phyloP scores from a whole-genome alignment of 1,140 invertebrate genomes.

The Drosophila busckii region DNA sequence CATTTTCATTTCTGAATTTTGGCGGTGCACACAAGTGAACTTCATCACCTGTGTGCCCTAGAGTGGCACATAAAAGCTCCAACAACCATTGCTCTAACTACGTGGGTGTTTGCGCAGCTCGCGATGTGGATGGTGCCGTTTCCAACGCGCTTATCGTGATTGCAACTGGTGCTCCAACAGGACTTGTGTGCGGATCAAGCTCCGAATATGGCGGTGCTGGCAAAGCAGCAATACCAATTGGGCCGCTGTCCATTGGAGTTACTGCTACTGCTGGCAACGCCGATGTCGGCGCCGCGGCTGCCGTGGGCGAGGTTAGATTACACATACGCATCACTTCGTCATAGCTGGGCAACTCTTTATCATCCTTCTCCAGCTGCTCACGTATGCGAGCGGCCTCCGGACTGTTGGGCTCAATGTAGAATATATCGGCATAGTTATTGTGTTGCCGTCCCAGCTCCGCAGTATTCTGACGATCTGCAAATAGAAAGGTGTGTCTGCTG shows the following conservation, averaged over 20 bases:
- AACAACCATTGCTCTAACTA: slow-evolving; percentile 8
- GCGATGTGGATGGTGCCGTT: slow-evolving; percentile 54
- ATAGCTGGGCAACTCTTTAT: slow-evolving; percentile 72
- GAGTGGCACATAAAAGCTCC: slow-evolving; percentile 52
- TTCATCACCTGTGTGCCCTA: slow-evolving; percentile 53
- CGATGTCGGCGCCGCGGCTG: slow-evolving; percentile 20
- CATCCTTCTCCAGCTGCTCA: slow-evolving; percentile 70
- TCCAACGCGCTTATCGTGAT: slow-evolving; percentile 30
- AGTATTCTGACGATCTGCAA: slow-evolving; percentile 68
- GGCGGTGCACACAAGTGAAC: slow-evolving; percentile 42
- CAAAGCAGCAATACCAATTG: slow-evolving; percentile 54
- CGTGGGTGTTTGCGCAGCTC: slow-evolving; percentile 49
- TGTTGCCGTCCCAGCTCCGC: slow-evolving; percentile 43
- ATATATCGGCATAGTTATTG: slow-evolving; percentile 61
- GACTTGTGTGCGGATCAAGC: slow-evolving; percentile 41
- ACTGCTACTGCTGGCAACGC: too few species aligned
- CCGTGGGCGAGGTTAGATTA: slow-evolving; percentile 56
- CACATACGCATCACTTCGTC: slow-evolving; percentile 77
- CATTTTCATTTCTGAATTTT: slow-evolving; percentile 52
- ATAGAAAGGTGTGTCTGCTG: background rate
- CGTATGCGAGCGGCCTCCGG: slow-evolving; percentile 67
- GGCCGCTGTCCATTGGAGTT: slow-evolving; percentile 6
- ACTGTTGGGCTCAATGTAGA: slow-evolving; percentile 64
- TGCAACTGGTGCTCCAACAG: background rate
- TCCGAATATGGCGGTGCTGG: slow-evolving; percentile 66